Evolutionary conservation across 2,113 vertebrate genomes (phyloP), one percentile per base, ranked within the genome.

Genomic region (Channa argus): DNA sequence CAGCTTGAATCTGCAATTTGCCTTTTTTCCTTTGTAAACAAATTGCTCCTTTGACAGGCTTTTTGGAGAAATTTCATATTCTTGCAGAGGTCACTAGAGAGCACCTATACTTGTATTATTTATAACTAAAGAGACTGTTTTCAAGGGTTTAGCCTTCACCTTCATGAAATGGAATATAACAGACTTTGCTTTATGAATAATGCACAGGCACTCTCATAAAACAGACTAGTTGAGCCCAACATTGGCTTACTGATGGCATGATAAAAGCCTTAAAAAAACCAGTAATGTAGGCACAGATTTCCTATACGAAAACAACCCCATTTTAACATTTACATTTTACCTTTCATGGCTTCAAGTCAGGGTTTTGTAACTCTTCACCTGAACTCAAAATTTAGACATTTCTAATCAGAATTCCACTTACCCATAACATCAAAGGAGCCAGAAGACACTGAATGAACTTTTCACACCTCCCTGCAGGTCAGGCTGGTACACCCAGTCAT

Each of bases 171-270:
- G 56, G 64, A 79, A 73, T 41, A 67, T 62, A 75, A 71, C 58
- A 79, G 63, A 33, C 62, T 72, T 69, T 34, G 51, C 47, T 60
- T 65, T 33, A 80, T 91, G 83, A 89, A 88, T 90, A 88, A 91
- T 90, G 71, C 75, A 91, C 74, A 47, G n/a, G 45, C 12, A 56
- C 80, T 68, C 80, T 71, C 67, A 77, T 71, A 55, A 85, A 67
- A 54, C 65, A 73, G 68, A 73, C 45, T 15, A 49, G 79, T 73
- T 85, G 58, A 89, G 83, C 63, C 71, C 37, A 83, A 68, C 63
- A 61, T 83, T 79, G 60, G 49, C 79, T 75, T 75, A 74, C 53
- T 52, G 50, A 67, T 82, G 85, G 70, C 66, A 41, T 62, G 43
- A 67, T 60, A 65, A 81, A 81, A 74, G 60, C 34, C 36, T 8